phyloP scores from a whole-genome alignment of 2,797 vertebrate species.

The Alfaro cultratus region DNA sequence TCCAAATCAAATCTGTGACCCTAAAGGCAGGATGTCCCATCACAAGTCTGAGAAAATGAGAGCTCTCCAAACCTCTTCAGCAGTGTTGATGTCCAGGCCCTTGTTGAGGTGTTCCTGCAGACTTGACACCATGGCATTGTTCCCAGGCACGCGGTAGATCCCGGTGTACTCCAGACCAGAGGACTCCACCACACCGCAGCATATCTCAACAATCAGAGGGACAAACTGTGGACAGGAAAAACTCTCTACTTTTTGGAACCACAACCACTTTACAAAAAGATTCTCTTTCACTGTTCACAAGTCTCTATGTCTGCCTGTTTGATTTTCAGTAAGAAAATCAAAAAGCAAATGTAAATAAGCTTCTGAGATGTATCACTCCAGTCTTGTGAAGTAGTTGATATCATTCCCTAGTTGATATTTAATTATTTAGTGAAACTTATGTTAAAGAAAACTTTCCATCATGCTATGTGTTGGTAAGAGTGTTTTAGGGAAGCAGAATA shows the following conservation, averaged over 20 bases:
- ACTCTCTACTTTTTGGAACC: no score
- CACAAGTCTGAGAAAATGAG: background rate
- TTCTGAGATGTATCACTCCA: background rate
- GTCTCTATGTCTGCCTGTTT: background rate
- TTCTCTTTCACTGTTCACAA: background rate
- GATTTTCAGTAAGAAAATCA: background rate
- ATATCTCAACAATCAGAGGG: constrained; percentile 93
- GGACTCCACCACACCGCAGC: constrained; percentile 91
- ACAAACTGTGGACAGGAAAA: constrained; percentile 80
- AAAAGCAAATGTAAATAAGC: background rate
- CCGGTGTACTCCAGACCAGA: constrained; percentile 94
- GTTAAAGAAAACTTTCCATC: background rate
- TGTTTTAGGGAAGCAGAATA: no score
- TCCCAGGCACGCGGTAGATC: constrained; percentile 95
- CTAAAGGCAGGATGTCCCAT: background rate
- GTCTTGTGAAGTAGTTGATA: background rate
- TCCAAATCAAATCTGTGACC: background rate
- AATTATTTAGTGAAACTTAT: background rate
- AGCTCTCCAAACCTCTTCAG: constrained; percentile 88
- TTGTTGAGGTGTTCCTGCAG: constrained; percentile 97
- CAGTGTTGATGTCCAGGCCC: constrained; percentile 90
- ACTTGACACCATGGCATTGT: constrained; percentile 94
- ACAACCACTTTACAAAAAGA: background rate
- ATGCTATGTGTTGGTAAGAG: background rate
- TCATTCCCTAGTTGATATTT: background rate